These are phyloP conservation scores for Scaeva pyrastri DNA, from an alignment of 2,888 invertebrate species.

Conservation along the genomic window DNA sequence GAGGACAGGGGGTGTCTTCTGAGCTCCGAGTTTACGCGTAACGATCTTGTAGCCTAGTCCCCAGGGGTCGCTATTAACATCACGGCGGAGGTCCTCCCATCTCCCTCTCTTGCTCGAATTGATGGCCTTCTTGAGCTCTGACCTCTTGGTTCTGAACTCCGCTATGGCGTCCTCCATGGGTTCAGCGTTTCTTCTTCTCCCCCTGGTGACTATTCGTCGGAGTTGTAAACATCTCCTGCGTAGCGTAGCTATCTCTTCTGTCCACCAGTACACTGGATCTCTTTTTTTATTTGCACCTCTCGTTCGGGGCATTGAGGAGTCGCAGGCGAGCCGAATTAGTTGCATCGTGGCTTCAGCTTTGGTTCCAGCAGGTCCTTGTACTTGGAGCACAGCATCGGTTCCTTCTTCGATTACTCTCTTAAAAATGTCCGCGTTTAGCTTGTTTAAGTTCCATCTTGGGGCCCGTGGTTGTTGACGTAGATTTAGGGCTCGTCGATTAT, in stretches of 20 bases:
- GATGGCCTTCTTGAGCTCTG: no score
- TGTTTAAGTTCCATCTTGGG: not conserved
- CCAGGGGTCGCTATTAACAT: slow-evolving; percentile 15
- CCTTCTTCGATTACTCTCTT: not conserved
- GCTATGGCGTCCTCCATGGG: no score
- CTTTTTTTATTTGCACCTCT: no score
- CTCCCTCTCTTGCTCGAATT: slow-evolving; percentile 17
- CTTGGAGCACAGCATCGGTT: not conserved
- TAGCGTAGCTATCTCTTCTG: not conserved
- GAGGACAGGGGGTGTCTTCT: not conserved
- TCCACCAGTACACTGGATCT: not conserved
- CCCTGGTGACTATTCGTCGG: no score
- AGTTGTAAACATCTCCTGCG: not conserved
- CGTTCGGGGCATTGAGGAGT: no score
- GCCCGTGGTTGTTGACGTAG: not conserved
- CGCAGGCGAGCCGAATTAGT: not conserved
- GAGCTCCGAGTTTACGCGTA: not conserved
- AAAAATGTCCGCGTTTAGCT: not conserved
- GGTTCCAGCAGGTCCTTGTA: no score
- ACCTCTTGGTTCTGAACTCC: no score
- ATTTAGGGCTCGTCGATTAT: not conserved
- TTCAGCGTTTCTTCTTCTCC: no score
- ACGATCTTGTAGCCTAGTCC: slow-evolving; percentile 10
- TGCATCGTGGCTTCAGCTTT: not conserved
- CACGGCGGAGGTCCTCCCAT: not conserved